Evolutionary conservation across 2,797 vertebrate genomes (phyloP), one percentile per base, ranked within the genome.

Genomic region (Sebastes matsubarae): DNA sequence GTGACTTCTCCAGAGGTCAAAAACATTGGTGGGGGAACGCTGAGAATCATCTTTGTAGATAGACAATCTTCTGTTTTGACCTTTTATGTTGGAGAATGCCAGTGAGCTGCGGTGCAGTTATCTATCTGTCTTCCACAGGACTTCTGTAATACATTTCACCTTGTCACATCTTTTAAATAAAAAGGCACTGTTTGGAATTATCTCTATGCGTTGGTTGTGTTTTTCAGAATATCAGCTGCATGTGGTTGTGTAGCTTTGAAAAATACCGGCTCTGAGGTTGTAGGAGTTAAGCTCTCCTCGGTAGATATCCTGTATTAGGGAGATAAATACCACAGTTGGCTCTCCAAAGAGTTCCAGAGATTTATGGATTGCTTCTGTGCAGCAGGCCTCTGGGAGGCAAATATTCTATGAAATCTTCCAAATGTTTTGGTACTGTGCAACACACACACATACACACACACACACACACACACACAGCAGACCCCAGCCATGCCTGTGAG

Each of bases 251-350:
- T 63, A 58, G 69, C 78, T 90, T 80, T 74, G 60, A 73, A 81
- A 87, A 77, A 81, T 82, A 32, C 73, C 68, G 70, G 34, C 86
- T 88, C 54, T 57, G 60, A 74, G 84, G 77, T 89, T 89, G 87
- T 64, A 75, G 67, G 63, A 85, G 83, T 88, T 88, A 64, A 85
- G 80, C 84, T 85, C 75, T 76, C 52, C 70, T 71, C 71, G 24
- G 72, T 72, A 87, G 63, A 85, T 84, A 80, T 83, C 77, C 78
- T 84, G 79, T 77, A 89, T 90, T 84, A 84, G 73, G 80, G 72
- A 90, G 91, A 91, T 91, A 92, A 92, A 92, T 85, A 89, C 79
- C 66, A 89, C 84, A 82, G 89, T 76, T 84, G 82, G 79, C 76
- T 91, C 87, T 89, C 80, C 69, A 65, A 75, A 85, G 84, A 87